Evolutionary conservation across 2,113 vertebrate species (phyloP).

Genomic region (Myanophis thanlyinensis): DNA sequence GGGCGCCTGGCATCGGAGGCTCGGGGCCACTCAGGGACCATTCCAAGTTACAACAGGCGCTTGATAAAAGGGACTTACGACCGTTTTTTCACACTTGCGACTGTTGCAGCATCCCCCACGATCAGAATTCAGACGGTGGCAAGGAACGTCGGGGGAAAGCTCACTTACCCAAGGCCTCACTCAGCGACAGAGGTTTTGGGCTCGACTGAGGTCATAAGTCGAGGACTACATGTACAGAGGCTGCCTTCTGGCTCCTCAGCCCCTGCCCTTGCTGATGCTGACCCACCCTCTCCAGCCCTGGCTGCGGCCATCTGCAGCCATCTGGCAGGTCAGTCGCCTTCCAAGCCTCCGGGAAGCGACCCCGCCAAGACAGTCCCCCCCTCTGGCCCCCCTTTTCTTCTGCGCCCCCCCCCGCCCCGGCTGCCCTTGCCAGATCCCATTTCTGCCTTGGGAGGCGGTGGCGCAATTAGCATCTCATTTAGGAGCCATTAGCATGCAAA

Average conservation of each 20-base stretch:
- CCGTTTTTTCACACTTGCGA: no score
- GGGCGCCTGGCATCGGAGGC: neutral
- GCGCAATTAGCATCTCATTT: slow-evolving; percentile 78
- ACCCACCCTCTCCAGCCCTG: fast-evolving
- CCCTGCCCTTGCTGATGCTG: fast-evolving
- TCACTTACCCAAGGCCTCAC: no score
- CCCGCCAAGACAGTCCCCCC: slow-evolving; percentile 24
- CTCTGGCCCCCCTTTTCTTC: neutral
- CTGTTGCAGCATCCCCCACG: no score
- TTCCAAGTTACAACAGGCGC: no score
- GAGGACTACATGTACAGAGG: no score
- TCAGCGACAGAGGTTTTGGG: no score
- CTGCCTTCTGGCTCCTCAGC: no score
- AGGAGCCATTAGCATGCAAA: slow-evolving; percentile 72
- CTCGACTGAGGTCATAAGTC: no score
- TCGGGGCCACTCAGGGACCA: no score
- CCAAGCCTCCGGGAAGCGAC: neutral
- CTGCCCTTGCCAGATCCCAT: slow-evolving; percentile 40
- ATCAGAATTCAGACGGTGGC: no score
- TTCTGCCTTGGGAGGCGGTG: slow-evolving; percentile 58
- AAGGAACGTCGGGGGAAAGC: no score
- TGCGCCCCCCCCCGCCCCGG: neutral
- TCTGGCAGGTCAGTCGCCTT: neutral
- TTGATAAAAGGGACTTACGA: no score
- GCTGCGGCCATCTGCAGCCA: neutral